phyloP scores from a whole-genome alignment of 2,888 invertebrate species.

The Mythimna impura region DNA sequence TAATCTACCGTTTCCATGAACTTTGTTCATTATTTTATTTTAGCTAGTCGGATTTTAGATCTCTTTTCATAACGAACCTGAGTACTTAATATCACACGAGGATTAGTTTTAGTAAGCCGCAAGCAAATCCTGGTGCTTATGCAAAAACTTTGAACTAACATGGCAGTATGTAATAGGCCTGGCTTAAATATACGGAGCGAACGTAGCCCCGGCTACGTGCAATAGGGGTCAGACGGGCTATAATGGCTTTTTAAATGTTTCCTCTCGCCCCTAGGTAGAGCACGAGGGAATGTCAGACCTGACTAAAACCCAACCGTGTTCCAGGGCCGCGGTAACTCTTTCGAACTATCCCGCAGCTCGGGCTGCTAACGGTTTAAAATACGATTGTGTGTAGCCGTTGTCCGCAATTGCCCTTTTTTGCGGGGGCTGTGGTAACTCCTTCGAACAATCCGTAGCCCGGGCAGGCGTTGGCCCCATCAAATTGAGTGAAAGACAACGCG shows the following conservation, averaged over 20 bases:
- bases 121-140: constrained; percentile 33
- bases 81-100: constrained; percentile 8
- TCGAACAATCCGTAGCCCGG: too few species aligned
- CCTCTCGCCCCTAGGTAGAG: too few species aligned
- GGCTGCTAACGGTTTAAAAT: background rate
- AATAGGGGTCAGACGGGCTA: background rate
- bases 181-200: constrained; percentile 28
- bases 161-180: constrained; percentile 40
- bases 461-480: too few species aligned
- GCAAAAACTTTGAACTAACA: constrained; percentile 25
- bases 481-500: too few species aligned
- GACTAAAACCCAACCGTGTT: too few species aligned
- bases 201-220: background rate
- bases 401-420: too few species aligned
- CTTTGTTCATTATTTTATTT: constrained; percentile 23
- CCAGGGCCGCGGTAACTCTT: too few species aligned
- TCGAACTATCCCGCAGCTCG: too few species aligned
- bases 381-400: too few species aligned
- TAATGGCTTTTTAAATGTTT: too few species aligned
- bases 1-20: constrained; percentile 2
- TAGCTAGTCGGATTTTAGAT: constrained; percentile 6
- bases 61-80: constrained; percentile 15
- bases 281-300: too few species aligned
- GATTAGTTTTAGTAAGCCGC: constrained; percentile 38
- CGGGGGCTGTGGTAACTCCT: too few species aligned